These are phyloP conservation scores for Brachyhypopomus gauderio DNA, from an alignment of 2,113 vertebrate species.

Conservation along the genomic window DNA sequence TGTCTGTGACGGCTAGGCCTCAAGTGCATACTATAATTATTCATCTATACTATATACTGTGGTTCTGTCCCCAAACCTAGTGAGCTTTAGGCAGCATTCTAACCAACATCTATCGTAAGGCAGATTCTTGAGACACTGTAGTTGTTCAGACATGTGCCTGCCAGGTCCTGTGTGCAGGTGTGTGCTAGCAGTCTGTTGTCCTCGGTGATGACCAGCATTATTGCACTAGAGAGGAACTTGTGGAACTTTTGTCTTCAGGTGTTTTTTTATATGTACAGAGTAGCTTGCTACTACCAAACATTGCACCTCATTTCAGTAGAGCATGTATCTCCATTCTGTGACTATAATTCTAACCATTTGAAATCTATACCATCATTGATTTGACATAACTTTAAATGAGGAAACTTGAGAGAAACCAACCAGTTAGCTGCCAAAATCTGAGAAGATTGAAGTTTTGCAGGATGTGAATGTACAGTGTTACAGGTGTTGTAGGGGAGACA, in stretches of 20 bases:
- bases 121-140: no score
- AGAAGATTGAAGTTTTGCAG: no score
- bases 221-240: not conserved
- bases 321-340: not conserved
- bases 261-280: not conserved
- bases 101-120: no score
- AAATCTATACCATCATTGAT: not conserved
- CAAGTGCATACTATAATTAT: no score
- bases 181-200: not conserved
- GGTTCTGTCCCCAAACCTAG: no score
- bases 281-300: not conserved
- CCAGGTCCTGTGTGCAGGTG: not conserved
- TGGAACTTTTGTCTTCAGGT: not conserved
- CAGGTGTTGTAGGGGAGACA: not conserved
- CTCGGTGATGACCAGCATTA: not conserved
- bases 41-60: no score
- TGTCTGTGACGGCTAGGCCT: no score
- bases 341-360: not conserved
- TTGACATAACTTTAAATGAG: not conserved
- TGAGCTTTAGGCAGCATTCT: no score
- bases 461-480: not conserved
- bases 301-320: not conserved
- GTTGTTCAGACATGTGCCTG: not conserved
- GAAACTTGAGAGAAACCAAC: not conserved
- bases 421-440: not conserved